A percentile compares a stretch with the other conserved stretches of the same genome.
Evolutionary conservation across 2,888 invertebrate genomes (phyloP).

Genomic region (Glaucopsyche alexis): DNA sequence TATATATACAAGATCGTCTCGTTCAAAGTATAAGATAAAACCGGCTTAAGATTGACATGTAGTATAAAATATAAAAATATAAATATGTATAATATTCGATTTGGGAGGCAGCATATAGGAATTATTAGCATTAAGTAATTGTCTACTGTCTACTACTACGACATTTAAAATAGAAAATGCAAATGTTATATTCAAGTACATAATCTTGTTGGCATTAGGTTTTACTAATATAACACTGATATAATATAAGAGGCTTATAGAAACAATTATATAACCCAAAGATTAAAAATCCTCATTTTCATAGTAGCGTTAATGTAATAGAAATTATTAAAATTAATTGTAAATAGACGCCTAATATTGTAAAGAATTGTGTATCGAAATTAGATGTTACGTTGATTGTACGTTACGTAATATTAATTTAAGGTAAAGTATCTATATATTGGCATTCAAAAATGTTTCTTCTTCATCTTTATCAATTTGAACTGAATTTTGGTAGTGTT

Average conservation of each 20-base stretch:
- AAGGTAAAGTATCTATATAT: background rate
- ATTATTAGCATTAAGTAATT: background rate
- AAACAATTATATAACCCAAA: conserved; percentile 18
- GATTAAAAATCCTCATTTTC: conserved; percentile 17
- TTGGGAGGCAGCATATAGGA: background rate
- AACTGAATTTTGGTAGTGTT: background rate
- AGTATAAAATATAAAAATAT: too few species aligned
- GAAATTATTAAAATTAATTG: conserved; percentile 8
- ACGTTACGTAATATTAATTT: background rate
- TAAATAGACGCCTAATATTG: conserved; percentile 15
- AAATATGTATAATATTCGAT: background rate
- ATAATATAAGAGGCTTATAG: conserved; percentile 2
- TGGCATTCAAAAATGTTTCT: background rate
- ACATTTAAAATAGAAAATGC: background rate
- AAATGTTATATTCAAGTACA: background rate
- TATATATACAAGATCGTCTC: too few species aligned
- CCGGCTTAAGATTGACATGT: too few species aligned
- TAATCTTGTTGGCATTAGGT: background rate
- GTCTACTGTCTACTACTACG: background rate
- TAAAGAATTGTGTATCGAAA: background rate
- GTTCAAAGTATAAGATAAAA: too few species aligned
- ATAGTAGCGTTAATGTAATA: conserved; percentile 10
- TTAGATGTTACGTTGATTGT: background rate
- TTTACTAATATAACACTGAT: background rate
- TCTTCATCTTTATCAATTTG: background rate